These are phyloP conservation scores for Caenorhabditis doughertyi DNA, from an alignment of 2,888 invertebrate genomes.

Conservation along the genomic window DNA sequence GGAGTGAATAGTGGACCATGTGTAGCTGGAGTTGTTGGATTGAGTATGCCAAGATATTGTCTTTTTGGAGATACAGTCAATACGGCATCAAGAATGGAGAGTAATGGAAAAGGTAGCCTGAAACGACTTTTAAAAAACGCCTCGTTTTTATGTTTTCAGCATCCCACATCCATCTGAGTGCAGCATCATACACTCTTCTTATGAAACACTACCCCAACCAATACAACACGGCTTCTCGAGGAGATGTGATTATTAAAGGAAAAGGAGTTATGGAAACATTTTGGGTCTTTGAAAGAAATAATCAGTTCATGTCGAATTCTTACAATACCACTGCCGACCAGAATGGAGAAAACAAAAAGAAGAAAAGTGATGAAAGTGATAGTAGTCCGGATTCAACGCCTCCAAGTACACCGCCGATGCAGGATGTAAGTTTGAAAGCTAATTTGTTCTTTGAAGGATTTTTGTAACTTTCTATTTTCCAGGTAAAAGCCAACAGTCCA, in stretches of 20 bases:
- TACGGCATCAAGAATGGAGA: constrained; percentile 80
- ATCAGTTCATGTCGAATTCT: constrained; percentile 46
- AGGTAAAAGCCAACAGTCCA: constrained; percentile 25
- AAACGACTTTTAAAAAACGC: no score
- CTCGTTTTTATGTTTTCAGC: no score
- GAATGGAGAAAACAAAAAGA: neutral
- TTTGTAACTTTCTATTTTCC: neutral
- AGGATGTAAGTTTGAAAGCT: constrained; percentile 14
- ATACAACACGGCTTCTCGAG: constrained; percentile 76
- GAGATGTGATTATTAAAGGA: constrained; percentile 80
- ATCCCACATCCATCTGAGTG: constrained; percentile 77
- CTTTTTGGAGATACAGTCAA: constrained; percentile 81
- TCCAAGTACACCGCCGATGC: constrained; percentile 44
- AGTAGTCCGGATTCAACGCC: constrained; percentile 33
- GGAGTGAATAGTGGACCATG: constrained; percentile 77
- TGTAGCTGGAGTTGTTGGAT: constrained; percentile 77
- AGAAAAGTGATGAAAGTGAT: neutral
- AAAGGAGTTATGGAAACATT: constrained; percentile 78
- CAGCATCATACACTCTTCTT: constrained; percentile 73
- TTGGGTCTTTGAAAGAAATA: constrained; percentile 68
- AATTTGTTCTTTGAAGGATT: no score
- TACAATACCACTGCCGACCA: neutral
- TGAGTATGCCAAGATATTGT: constrained; percentile 80
- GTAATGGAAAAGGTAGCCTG: constrained; percentile 78
- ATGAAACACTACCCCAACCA: constrained; percentile 73